phyloP scores from a whole-genome alignment of 2,888 invertebrate genomes.

The Cephus pygmeus region DNA sequence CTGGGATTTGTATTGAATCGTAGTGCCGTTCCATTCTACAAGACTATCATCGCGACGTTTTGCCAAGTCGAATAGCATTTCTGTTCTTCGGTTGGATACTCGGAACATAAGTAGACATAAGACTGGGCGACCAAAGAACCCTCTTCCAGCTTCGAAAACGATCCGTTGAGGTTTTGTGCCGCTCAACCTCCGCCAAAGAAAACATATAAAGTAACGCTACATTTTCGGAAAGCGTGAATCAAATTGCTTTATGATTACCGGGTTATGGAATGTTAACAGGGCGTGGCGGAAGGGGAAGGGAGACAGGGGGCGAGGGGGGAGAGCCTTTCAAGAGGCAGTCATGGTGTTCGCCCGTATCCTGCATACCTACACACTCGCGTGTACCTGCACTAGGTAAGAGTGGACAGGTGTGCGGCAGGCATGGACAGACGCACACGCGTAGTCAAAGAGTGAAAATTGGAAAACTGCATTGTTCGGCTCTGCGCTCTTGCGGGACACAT shows the following conservation, averaged over 20 bases:
- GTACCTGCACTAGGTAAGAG: too few species aligned
- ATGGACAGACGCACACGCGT: neutral
- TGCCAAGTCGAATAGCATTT: too few species aligned
- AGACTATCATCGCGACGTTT: too few species aligned
- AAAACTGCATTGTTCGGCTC: conserved; percentile 53
- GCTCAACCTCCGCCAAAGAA: conserved; percentile 36
- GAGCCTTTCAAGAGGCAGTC: conserved; percentile 2
- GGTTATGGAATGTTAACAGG: conserved; percentile 39
- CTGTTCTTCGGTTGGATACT: too few species aligned
- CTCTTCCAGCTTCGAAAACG: too few species aligned
- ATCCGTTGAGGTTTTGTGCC: conserved; percentile 3
- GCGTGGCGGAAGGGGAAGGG: conserved; percentile 10
- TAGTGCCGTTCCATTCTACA: too few species aligned
- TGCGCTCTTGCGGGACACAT: conserved; percentile 34
- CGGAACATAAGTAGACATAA: too few species aligned
- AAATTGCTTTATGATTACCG: conserved; percentile 56
- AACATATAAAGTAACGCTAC: conserved; percentile 50
- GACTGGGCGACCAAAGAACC: too few species aligned
- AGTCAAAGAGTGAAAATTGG: conserved; percentile 48
- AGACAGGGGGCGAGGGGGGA: conserved; percentile 9
- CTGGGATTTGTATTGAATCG: too few species aligned
- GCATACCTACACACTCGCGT: too few species aligned
- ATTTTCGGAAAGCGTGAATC: conserved; percentile 51
- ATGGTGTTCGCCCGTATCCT: too few species aligned
- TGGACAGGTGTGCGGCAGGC: too few species aligned